phyloP scores from a whole-genome alignment of 2,113 vertebrate species.

The Pelecanoides urinatrix region DNA sequence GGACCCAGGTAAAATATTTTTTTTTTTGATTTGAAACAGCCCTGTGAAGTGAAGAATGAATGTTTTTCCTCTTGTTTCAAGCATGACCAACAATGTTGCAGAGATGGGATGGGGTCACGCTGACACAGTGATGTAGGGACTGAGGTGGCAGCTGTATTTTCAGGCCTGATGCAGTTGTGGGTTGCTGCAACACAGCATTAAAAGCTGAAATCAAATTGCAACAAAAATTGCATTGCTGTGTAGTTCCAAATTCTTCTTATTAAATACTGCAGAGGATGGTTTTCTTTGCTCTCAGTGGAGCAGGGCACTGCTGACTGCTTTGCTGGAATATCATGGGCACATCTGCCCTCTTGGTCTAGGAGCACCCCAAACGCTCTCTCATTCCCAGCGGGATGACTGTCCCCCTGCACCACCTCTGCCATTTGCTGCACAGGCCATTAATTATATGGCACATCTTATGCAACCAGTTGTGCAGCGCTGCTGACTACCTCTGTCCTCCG shows the following conservation, averaged over 20 bases:
- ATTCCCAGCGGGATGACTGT: neutral
- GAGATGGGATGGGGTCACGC: neutral
- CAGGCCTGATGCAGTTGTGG: neutral
- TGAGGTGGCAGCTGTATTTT: neutral
- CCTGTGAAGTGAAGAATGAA: neutral
- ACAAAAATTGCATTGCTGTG: accelerated
- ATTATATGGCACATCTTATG: neutral
- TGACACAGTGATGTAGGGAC: too few relatives aligned
- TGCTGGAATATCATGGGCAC: neutral
- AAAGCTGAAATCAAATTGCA: neutral
- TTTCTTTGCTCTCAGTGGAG: accelerated
- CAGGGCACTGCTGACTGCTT: neutral
- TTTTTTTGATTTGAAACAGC: neutral
- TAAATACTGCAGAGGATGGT: neutral
- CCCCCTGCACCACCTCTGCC: neutral
- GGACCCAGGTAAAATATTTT: slow-evolving; percentile 79
- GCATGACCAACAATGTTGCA: neutral
- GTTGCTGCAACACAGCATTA: neutral
- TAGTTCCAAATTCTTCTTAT: neutral
- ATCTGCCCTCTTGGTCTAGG: neutral
- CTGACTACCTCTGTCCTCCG: neutral
- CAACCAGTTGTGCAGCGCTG: neutral
- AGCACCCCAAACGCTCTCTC: neutral
- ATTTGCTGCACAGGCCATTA: neutral
- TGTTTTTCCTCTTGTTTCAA: neutral